These are phyloP conservation scores for Odontomachus brunneus DNA, from an alignment of 1,140 invertebrate species.

Conservation along the genomic window DNA sequence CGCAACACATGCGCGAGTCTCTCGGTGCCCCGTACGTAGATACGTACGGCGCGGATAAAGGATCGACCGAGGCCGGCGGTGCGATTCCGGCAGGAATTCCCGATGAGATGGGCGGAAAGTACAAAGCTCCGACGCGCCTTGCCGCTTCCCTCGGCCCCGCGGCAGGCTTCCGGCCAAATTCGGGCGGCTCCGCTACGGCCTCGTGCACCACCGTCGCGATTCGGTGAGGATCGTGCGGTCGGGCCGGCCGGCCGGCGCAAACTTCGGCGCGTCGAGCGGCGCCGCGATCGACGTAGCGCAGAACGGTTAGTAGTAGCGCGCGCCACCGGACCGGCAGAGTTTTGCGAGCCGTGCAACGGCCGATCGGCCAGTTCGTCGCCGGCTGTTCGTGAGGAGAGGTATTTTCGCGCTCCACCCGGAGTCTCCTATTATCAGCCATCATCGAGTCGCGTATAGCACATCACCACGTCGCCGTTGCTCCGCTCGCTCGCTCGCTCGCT, in stretches of 20 bases:
- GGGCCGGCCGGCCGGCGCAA: constrained; percentile 64
- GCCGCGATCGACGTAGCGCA: constrained; percentile 51
- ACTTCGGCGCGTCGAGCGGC: constrained; percentile 12
- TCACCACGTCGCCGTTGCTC: constrained; percentile 26
- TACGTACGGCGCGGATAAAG: constrained; percentile 55
- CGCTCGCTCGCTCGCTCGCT: not conserved
- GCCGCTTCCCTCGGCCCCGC: constrained; percentile 48
- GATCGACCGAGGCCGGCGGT: constrained; percentile 59
- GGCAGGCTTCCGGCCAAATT: constrained; percentile 77
- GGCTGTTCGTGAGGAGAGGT: constrained; percentile 79
- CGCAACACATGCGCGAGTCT: not conserved
- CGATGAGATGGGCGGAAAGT: constrained; percentile 76
- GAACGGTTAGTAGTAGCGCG: constrained; percentile 73
- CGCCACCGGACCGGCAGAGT: constrained; percentile 64
- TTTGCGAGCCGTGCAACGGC: constrained; percentile 75
- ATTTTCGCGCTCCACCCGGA: constrained; percentile 64
- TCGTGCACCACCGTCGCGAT: constrained; percentile 74
- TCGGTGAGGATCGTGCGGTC: constrained; percentile 57
- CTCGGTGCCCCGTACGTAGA: constrained; percentile 10
- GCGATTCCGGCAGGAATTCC: constrained; percentile 74
- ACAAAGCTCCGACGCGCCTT: constrained; percentile 71
- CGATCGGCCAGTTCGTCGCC: constrained; percentile 84
- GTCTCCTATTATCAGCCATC: not conserved
- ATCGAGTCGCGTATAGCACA: constrained; percentile 6
- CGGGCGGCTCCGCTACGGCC: constrained; percentile 75